These are phyloP conservation scores for Peromyscus aztecus DNA, from an alignment of 2,797 vertebrate species.

Conservation along the genomic window DNA sequence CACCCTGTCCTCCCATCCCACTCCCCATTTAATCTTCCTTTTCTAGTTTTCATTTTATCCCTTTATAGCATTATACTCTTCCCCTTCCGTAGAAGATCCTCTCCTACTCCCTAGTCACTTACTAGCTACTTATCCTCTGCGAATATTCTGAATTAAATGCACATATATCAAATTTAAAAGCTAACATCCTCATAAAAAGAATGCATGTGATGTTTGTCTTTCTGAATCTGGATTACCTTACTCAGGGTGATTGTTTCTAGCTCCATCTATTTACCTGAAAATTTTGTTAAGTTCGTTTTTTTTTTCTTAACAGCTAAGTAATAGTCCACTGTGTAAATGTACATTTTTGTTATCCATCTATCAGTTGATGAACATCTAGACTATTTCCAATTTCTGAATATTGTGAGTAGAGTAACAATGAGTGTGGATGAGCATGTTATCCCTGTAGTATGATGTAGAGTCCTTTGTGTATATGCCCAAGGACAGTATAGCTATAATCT, in stretches of 20 bases:
- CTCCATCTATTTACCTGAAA: neutral
- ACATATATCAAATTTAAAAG: neutral
- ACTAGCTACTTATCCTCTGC: neutral
- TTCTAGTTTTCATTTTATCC: neutral
- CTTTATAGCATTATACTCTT: neutral
- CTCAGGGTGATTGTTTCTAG: neutral
- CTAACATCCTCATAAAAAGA: neutral
- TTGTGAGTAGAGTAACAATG: neutral
- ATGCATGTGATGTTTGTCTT: neutral
- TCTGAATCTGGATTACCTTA: neutral
- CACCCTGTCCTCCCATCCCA: neutral
- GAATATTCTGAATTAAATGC: neutral
- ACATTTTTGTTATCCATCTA: neutral
- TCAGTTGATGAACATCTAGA: neutral
- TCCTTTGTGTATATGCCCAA: neutral
- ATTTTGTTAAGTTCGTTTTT: neutral
- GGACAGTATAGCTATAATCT: neutral
- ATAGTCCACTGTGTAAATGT: neutral
- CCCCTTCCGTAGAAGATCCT: neutral
- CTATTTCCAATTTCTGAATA: neutral
- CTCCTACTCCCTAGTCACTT: neutral
- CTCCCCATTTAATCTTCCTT: neutral
- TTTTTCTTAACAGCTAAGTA: neutral
- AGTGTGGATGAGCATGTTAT: neutral
- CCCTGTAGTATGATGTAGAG: neutral